Conservation (phyloP, 2,113 vertebrate genomes). For the Dipodomys spectabilis region DNA sequence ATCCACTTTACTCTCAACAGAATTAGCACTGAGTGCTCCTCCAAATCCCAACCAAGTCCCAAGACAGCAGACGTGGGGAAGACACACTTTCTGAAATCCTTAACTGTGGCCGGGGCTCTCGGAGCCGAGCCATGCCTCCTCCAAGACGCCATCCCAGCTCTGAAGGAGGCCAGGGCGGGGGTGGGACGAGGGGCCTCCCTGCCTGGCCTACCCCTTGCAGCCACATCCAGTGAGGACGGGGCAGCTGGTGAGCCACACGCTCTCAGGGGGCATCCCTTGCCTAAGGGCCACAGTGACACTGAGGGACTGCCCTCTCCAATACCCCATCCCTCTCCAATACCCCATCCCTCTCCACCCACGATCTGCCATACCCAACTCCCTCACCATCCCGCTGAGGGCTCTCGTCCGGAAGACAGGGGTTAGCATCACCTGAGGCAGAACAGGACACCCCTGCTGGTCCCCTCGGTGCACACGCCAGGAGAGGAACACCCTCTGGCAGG, state of each 20-base stretch:
- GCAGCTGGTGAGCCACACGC: background rate
- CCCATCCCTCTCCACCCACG: background rate
- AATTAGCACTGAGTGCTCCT: rapidly evolving
- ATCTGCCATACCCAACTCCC: background rate
- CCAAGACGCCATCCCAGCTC: background rate
- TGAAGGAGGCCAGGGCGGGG: background rate
- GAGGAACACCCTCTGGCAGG: background rate
- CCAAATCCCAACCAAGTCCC: background rate
- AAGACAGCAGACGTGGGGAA: no score
- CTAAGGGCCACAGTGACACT: background rate
- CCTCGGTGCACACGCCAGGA: background rate
- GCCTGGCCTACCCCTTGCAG: background rate
- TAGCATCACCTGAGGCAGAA: rapidly evolving
- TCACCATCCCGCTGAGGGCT: background rate
- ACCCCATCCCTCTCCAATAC: background rate
- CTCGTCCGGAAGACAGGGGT: background rate
- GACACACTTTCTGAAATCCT: background rate
- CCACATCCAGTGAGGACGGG: rapidly evolving
- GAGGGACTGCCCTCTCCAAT: background rate
- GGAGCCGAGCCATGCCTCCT: background rate
- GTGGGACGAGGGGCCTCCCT: background rate
- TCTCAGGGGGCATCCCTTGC: background rate
- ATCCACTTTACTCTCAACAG: no score
- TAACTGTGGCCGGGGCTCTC: rapidly evolving
- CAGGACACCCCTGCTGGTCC: background rate